Evolutionary conservation across 2,888 invertebrate genomes (phyloP).

Genomic region (Ashinkailepas kermadecensis): DNA sequence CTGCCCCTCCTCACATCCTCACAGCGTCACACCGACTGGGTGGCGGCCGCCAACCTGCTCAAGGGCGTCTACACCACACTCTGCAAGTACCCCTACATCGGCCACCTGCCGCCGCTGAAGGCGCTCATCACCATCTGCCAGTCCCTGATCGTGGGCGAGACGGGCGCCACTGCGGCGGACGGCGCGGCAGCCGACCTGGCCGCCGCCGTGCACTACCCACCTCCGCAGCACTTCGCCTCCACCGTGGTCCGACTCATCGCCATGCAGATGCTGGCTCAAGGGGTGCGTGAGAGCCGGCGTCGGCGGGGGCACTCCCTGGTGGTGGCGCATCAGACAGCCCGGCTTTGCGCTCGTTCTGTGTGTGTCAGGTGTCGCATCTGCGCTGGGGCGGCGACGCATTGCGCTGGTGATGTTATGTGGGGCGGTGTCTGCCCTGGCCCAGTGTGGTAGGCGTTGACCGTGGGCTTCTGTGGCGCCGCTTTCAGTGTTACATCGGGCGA

Average conservation of each 20-base stretch:
- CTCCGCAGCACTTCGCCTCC: slow-evolving; percentile 90
- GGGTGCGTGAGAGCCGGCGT: slow-evolving; percentile 51
- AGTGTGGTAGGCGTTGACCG: too few species aligned
- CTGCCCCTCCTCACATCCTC: slow-evolving; percentile 30
- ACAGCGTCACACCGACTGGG: slow-evolving; percentile 92
- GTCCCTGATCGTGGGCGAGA: slow-evolving; percentile 70
- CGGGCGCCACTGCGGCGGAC: background rate
- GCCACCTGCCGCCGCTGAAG: slow-evolving; percentile 88
- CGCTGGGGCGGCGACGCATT: too few species aligned
- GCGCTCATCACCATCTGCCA: slow-evolving; percentile 75
- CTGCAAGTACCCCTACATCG: slow-evolving; percentile 85
- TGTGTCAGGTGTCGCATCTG: too few species aligned
- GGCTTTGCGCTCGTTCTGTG: too few species aligned
- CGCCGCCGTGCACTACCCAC: slow-evolving; percentile 61
- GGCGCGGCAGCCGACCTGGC: background rate
- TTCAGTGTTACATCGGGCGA: too few species aligned
- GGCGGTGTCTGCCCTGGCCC: too few species aligned
- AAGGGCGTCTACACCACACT: slow-evolving; percentile 94
- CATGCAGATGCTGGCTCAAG: slow-evolving; percentile 86
- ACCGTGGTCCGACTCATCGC: slow-evolving; percentile 92
- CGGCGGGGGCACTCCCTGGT: too few species aligned
- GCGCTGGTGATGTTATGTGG: too few species aligned
- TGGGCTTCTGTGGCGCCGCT: too few species aligned
- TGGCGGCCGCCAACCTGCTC: slow-evolving; percentile 85
- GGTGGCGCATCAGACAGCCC: too few species aligned